phyloP scores from a whole-genome alignment of 35 echinoderm and acorn worm species.

The Ptychodera flava region DNA sequence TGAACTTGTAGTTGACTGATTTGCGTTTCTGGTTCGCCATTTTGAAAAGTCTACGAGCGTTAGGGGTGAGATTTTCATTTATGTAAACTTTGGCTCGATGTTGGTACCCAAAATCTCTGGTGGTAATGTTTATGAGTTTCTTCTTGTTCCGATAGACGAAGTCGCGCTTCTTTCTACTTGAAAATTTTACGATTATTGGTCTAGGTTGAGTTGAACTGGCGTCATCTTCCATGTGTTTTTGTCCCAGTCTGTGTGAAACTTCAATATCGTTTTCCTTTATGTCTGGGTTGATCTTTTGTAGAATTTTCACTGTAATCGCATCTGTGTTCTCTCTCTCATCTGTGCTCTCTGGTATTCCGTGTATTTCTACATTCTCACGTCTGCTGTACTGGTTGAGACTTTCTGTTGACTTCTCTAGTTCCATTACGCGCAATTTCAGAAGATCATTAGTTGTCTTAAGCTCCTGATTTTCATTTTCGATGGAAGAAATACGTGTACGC shows the following conservation, averaged over 20 bases:
- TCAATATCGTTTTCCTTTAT: too few species aligned
- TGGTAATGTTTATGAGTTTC: not conserved
- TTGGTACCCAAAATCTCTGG: not conserved
- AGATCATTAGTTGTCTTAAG: too few species aligned
- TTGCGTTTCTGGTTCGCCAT: not conserved
- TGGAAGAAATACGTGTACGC: too few species aligned
- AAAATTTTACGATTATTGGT: not conserved
- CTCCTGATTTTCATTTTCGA: too few species aligned
- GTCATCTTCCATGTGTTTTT: not conserved
- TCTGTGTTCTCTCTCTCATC: too few species aligned
- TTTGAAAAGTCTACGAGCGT: not conserved
- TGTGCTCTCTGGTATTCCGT: too few species aligned
- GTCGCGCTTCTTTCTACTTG: not conserved
- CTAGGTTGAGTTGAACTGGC: not conserved
- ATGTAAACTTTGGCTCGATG: not conserved
- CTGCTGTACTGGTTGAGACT: too few species aligned
- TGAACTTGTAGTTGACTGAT: not conserved
- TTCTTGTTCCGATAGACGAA: not conserved
- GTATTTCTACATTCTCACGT: too few species aligned
- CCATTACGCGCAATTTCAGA: too few species aligned
- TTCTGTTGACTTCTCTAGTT: too few species aligned
- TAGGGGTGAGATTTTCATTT: not conserved
- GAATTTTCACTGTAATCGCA: too few species aligned
- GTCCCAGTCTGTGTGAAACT: not conserved
- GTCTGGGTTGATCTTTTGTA: too few species aligned